Base-by-base conservation (phyloP, 2,797 vertebrate species). In the Poecile montanus region DNA sequence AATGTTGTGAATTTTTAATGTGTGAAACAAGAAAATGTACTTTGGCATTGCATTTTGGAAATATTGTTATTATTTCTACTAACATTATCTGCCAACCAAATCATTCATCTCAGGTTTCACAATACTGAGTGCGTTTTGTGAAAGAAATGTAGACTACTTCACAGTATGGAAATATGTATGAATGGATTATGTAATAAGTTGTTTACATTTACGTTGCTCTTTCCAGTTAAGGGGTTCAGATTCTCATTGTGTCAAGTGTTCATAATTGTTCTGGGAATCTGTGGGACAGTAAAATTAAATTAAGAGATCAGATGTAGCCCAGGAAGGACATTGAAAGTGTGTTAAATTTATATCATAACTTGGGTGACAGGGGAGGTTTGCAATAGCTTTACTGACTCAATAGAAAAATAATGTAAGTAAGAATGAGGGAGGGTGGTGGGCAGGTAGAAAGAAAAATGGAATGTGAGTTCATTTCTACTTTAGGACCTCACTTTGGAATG, bases 31-130 rank as follows among this genome's bases (percentile, higher is more conserved):
- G 57, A 85, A 76, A 78, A 66, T 19, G 10, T 20, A 36, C 12
- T 90, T 93, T 83, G 80, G 73, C 88, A 73, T 42, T 70, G 48
- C 21, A 18, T 40, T 84, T 84, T 62, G 90, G 60, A 94, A 95
- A 84, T 86, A 34, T 1, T 89, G 27, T 67, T 76, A 9, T 75
- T 85, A 16, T 70, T 94, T 15, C 40, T 86, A 4, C 36, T 76
- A 11, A 21, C 21, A 10, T 78, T 77, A 58, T 73, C 88, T 18
- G 22, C 32, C n/a, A 89, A 65, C 16, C 50, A 70, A 86, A 81
- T 91, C 48, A 72, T 81, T 94, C 58, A 90, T 88, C 60, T 90
- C 40, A 36, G 11, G n/a, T 96, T 94, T 67, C 70, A 45, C 79
- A 91, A 93, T 53, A 81, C 6, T 5, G 1, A 62, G 9, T 42